phyloP scores from a whole-genome alignment of 2,797 vertebrate species.

The Paramormyrops hopkinsi region DNA sequence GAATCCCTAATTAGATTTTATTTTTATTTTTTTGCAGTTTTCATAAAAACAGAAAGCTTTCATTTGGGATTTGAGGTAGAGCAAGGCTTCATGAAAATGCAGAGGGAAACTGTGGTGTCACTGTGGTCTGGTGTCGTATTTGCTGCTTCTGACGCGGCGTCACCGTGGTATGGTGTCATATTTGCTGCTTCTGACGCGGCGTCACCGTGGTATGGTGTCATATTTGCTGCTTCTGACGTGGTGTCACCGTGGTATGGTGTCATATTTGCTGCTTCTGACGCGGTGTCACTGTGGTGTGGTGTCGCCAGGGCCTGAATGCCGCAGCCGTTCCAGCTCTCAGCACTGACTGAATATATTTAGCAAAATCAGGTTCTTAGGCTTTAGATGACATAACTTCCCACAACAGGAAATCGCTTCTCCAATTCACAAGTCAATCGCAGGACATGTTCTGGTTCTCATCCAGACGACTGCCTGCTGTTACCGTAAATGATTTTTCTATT shows the following conservation, averaged over 20 bases:
- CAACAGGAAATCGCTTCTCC: background rate
- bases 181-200: background rate
- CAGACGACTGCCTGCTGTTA: background rate
- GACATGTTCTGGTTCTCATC: background rate
- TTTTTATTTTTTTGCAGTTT: background rate
- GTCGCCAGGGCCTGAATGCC: background rate
- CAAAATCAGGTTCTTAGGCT: background rate
- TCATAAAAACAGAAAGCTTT: background rate
- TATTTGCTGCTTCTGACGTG: background rate
- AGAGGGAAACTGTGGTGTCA: background rate
- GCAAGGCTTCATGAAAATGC: background rate
- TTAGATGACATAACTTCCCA: background rate
- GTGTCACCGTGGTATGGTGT: background rate
- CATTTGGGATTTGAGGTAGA: background rate
- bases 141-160: background rate
- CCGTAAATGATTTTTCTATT: background rate
- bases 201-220: background rate
- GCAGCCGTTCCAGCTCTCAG: background rate
- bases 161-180: background rate
- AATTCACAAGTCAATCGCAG: background rate
- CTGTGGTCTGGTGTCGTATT: background rate
- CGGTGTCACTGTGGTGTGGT: background rate
- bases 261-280: background rate
- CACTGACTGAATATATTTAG: background rate
- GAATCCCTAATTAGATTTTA: background rate